These are phyloP conservation scores for Trypoxylus dichotomus DNA, from an alignment of 1,140 invertebrate genomes.

Conservation along the genomic window DNA sequence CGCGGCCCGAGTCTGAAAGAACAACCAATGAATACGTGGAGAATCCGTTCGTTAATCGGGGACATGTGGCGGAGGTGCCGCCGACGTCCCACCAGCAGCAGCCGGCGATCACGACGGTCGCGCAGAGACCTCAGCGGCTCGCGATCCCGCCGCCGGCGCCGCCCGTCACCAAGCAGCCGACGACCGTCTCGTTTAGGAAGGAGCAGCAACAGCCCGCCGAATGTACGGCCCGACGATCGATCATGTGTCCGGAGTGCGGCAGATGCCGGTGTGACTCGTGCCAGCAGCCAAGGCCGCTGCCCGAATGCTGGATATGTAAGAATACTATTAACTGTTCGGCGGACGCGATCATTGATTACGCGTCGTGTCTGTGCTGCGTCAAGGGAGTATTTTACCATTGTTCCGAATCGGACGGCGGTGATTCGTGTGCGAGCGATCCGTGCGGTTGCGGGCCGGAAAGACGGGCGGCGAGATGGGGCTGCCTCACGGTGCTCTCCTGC, in stretches of 20 bases:
- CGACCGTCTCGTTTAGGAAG: constrained; percentile 58
- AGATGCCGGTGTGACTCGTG: constrained; percentile 86
- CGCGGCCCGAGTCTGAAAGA: constrained; percentile 75
- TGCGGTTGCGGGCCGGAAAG: constrained; percentile 78
- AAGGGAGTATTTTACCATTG: constrained; percentile 93
- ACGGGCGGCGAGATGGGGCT: constrained; percentile 77
- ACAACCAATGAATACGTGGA: constrained; percentile 85
- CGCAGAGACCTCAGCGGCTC: constrained; percentile 19
- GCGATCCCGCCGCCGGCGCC: constrained; percentile 43
- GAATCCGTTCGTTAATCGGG: constrained; percentile 64
- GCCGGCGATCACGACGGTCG: constrained; percentile 36
- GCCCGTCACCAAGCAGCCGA: constrained; percentile 62
- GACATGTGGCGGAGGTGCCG: constrained; percentile 26
- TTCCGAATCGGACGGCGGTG: constrained; percentile 69
- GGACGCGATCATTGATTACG: constrained; percentile 82
- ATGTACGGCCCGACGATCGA: constrained; percentile 42
- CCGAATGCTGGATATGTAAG: constrained; percentile 85
- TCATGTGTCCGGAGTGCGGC: constrained; percentile 66
- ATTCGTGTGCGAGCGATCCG: constrained; percentile 78
- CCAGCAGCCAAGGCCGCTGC: constrained; percentile 78
- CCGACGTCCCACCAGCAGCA: constrained; percentile 37
- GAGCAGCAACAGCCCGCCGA: constrained; percentile 47
- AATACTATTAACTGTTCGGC: constrained; percentile 84
- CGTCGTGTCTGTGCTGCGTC: constrained; percentile 90
- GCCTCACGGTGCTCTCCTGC: constrained; percentile 76